These are phyloP conservation scores for Leucania comma DNA, from an alignment of 2,888 invertebrate species.

Conservation along the genomic window DNA sequence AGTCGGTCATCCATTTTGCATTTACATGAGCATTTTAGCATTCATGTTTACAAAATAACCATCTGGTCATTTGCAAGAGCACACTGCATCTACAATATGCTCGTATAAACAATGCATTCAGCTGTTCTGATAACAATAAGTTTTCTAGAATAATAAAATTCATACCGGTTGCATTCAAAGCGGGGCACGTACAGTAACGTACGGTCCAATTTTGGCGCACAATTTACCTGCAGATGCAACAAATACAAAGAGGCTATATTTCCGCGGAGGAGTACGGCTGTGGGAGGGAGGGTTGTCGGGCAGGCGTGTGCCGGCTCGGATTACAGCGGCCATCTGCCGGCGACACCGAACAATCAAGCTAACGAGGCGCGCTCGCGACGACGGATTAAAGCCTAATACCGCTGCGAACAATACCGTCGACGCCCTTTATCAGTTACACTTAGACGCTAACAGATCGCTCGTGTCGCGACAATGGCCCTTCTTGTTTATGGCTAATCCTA, in stretches of 20 bases:
- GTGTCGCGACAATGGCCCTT: slow-evolving; percentile 85
- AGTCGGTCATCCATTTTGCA: slow-evolving; percentile 18
- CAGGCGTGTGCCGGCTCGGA: slow-evolving; percentile 79
- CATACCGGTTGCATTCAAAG: slow-evolving; percentile 84
- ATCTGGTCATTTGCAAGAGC: slow-evolving; percentile 13
- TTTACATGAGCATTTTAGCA: slow-evolving; percentile 48
- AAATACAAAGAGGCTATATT: slow-evolving; percentile 87
- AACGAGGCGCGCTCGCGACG: slow-evolving; percentile 87
- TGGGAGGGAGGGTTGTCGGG: slow-evolving; percentile 60
- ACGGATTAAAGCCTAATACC: slow-evolving; percentile 89
- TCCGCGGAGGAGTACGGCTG: slow-evolving; percentile 63
- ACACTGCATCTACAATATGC: slow-evolving; percentile 47
- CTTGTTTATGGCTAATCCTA: slow-evolving; percentile 89
- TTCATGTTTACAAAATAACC: slow-evolving; percentile 61
- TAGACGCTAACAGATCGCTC: slow-evolving; percentile 88
- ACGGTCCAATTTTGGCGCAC: slow-evolving; percentile 87
- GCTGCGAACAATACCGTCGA: slow-evolving; percentile 85
- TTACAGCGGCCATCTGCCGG: slow-evolving; percentile 89
- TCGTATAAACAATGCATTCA: slow-evolving; percentile 66
- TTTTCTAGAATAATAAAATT: slow-evolving; percentile 86
- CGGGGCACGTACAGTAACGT: slow-evolving; percentile 82
- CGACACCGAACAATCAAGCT: slow-evolving; percentile 88
- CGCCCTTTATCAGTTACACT: slow-evolving; percentile 85
- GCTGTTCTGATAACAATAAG: slow-evolving; percentile 86
- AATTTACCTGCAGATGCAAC: slow-evolving; percentile 91